These are phyloP conservation scores for Brachionus rotundiformis DNA, from an alignment of 1,140 invertebrate genomes.

Conservation along the genomic window DNA sequence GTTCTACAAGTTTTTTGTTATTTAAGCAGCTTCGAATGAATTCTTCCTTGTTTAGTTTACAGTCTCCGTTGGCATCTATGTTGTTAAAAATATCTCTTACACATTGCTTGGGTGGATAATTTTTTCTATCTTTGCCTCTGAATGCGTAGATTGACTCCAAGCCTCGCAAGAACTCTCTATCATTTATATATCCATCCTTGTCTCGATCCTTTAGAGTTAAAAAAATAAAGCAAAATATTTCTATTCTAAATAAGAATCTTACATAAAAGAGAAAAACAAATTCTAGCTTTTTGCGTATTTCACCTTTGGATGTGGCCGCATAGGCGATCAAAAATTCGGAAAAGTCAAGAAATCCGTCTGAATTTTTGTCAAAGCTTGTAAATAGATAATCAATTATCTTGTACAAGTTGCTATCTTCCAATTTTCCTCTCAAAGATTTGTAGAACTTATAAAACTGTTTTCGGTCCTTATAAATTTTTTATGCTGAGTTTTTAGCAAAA, in stretches of 20 bases:
- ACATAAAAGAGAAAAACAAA: constrained; percentile 48
- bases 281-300: constrained; percentile 31
- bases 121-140: background rate
- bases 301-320: constrained; percentile 45
- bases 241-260: background rate
- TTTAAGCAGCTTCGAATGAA: constrained; percentile 26
- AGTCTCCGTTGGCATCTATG: constrained; percentile 36
- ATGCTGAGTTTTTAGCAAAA: too few species aligned
- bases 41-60: constrained; percentile 37
- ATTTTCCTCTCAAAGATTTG: constrained; percentile 31
- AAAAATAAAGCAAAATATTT: background rate
- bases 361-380: constrained; percentile 41
- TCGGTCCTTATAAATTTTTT: constrained; percentile 30
- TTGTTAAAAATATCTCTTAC: constrained; percentile 21
- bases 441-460: constrained; percentile 48
- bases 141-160: constrained; percentile 44
- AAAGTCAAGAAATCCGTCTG: constrained; percentile 46
- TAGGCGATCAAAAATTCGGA: constrained; percentile 47
- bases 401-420: background rate
- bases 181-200: constrained; percentile 32
- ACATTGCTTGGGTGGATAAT: constrained; percentile 39
- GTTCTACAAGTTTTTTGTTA: constrained; percentile 29
- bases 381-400: constrained; percentile 46
- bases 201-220: constrained; percentile 41
- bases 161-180: constrained; percentile 15